phyloP scores from a whole-genome alignment of 2,797 vertebrate genomes.

The Eulemur rubriventer region DNA sequence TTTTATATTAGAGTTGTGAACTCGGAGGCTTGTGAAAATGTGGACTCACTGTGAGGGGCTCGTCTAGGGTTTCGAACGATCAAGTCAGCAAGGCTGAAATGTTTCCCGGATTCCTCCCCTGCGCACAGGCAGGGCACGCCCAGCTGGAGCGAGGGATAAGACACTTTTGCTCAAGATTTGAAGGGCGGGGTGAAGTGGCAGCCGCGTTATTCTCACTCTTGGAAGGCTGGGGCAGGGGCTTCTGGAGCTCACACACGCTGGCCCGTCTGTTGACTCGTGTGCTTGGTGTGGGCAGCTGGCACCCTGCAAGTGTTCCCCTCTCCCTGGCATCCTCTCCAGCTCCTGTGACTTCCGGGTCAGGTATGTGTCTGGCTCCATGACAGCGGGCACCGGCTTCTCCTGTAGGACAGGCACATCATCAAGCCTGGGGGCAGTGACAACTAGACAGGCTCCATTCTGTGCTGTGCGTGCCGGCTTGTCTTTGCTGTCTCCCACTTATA shows the following conservation, averaged over 20 bases:
- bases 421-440: background rate
- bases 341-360: background rate
- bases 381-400: background rate
- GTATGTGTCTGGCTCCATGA: background rate
- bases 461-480: background rate
- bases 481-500: background rate
- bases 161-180: background rate
- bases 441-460: rapidly evolving
- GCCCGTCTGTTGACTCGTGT: background rate
- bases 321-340: background rate
- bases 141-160: no score
- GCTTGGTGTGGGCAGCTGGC: no score
- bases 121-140: rapidly evolving
- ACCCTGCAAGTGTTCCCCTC: background rate
- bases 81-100: no score
- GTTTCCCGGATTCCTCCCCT: background rate
- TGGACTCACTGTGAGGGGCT: background rate
- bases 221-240: no score
- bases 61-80: background rate
- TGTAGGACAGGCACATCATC: no score
- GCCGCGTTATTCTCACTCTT: background rate
- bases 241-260: background rate
- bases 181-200: background rate
- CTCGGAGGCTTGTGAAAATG: background rate
- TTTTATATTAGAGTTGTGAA: background rate